These are phyloP conservation scores for Drosophila pseudotakahashii DNA, from an alignment of 2,888 invertebrate genomes.

Conservation along the genomic window DNA sequence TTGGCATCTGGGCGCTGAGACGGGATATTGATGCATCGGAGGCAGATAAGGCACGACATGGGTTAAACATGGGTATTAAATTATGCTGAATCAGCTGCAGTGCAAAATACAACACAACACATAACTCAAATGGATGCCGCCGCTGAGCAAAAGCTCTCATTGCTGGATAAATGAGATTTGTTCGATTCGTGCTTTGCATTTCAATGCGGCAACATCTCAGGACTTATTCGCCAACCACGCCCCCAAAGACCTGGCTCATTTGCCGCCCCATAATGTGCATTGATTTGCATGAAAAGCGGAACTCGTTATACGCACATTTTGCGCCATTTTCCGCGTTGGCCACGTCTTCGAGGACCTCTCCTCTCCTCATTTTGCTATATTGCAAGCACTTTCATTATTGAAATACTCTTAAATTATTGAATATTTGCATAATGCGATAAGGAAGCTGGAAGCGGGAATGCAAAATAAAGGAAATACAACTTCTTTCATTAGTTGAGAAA, in stretches of 20 bases:
- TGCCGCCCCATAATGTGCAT: constrained; percentile 57
- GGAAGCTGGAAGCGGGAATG: constrained; percentile 5
- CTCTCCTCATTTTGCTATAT: constrained; percentile 19
- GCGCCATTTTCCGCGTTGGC: constrained; percentile 48
- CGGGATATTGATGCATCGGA: constrained; percentile 20
- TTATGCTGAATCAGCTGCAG: constrained; percentile 34
- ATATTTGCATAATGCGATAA: constrained; percentile 56
- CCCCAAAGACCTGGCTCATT: constrained; percentile 52
- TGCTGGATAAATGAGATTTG: constrained; percentile 56
- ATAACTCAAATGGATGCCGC: constrained; percentile 41
- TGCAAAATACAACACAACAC: constrained; percentile 16
- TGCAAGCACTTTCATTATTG: constrained; percentile 54
- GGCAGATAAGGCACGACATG: constrained; percentile 59
- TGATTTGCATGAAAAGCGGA: constrained; percentile 67
- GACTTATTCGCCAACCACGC: constrained; percentile 15
- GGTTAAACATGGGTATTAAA: constrained; percentile 14
- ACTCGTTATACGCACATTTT: constrained; percentile 71
- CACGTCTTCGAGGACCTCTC: constrained; percentile 17
- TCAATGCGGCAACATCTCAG: constrained; percentile 35
- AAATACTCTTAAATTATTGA: constrained; percentile 51
- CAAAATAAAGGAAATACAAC: constrained; percentile 14
- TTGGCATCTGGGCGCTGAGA: constrained; percentile 3
- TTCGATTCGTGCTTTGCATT: constrained; percentile 61
- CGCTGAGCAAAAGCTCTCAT: constrained; percentile 52
- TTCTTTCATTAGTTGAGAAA: constrained; percentile 11